A percentile compares a stretch with the other conserved stretches of the same genome.
Evolutionary conservation across 2,797 vertebrate genomes (phyloP).

Genomic region (Amblyraja radiata): DNA sequence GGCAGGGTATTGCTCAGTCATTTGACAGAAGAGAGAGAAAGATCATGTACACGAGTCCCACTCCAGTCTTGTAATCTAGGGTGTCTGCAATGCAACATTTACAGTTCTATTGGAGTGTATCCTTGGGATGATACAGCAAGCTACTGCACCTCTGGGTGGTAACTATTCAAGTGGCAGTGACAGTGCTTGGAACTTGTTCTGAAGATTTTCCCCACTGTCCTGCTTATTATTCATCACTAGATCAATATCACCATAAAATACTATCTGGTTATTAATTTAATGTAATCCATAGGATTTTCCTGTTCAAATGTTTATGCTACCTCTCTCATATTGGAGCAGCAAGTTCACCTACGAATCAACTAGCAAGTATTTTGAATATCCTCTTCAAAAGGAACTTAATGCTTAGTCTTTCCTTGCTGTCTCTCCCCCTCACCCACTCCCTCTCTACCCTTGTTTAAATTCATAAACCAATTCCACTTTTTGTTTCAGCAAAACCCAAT

Average conservation of each 20-base stretch:
- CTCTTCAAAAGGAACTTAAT: not conserved
- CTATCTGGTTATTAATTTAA: not conserved
- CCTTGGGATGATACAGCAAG: not conserved
- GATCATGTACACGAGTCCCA: not conserved
- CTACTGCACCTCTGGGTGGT: not conserved
- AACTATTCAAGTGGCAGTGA: no score
- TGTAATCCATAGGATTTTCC: not conserved
- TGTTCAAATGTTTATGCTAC: not conserved
- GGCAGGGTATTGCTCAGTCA: not conserved
- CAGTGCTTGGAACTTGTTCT: no score
- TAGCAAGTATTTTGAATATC: not conserved
- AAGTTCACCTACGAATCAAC: not conserved
- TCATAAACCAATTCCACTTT: not conserved
- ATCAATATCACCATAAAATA: not conserved
- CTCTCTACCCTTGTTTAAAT: no score
- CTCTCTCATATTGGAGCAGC: not conserved
- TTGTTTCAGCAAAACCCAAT: not conserved
- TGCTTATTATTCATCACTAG: no score
- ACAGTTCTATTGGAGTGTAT: not conserved
- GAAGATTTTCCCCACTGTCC: not conserved
- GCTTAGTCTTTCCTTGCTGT: not conserved
- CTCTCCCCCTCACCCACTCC: not conserved
- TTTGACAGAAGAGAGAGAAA: not conserved
- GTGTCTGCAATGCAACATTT: not conserved
- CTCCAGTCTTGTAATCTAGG: not conserved